Evolutionary conservation across 2,888 invertebrate genomes (phyloP), one percentile per base, ranked within the genome.

Genomic region (Suillia variegata): DNA sequence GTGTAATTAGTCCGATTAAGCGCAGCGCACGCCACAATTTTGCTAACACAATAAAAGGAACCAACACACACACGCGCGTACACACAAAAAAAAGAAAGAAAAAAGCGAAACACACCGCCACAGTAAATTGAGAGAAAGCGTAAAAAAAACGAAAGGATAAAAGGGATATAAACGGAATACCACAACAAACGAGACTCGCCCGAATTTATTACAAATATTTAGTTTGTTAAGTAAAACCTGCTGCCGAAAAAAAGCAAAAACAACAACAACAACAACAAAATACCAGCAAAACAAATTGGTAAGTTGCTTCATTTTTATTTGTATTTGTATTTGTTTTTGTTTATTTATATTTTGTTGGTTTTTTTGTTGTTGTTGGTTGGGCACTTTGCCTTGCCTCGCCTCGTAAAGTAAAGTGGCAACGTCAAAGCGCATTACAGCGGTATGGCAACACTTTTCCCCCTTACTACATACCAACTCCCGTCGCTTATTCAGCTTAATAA

Each of bases 1-100:
- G 31, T 18, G 21, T 62, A 70, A 65, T 69, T 66, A 67, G 59
- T 62, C 63, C 59, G 57, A 62, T 52, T 58, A 42, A n/a, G 45
- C 6, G 13, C 20, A 18, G 45, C 5, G 13, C 45, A 45, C 45
- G 45, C 45, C 18, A 6, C 20, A 6, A 20, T 38, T 38, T 38
- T n/a, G n/a, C 38, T 56, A n/a, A 22, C 38, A 49, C 38, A 5
- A n/a, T n/a, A 13, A 38, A 10, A 38, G 38, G 13, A 38, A 38
- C 6, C 38, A 38, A 38, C 6, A 38, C n/a, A n/a, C n/a, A 38
- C n/a, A 38, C 26, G 6, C 5, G 26, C 5, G 26, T 6, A 26
- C 26, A n/a, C 26, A 26, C 38, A 38, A 38, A 38, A 31, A n/a
- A 5, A 26, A 26, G 26, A 26, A 26, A 10, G 10, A 38, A 10